Percentiles rank a stretch among this genome's conserved stretches.
phyloP scores from a whole-genome alignment of 2,888 invertebrate species.

The Orthosia gracilis region DNA sequence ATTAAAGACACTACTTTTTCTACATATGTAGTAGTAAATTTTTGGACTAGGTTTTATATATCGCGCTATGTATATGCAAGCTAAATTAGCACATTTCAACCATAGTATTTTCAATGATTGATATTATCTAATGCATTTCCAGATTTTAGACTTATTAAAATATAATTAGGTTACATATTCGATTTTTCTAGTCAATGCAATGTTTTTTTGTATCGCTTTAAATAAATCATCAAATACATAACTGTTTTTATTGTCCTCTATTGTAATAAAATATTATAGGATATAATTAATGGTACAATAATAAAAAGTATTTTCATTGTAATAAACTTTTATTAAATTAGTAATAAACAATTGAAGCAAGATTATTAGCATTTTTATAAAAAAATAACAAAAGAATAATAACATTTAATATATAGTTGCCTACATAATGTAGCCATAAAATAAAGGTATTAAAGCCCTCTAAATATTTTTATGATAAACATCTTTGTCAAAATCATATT shows the following conservation, averaged over 20 bases:
- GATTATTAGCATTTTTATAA: conserved; percentile 40
- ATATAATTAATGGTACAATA: conserved; percentile 2
- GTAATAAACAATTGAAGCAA: conserved; percentile 47
- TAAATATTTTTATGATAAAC: conserved; percentile 35
- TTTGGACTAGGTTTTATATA: conserved; percentile 39
- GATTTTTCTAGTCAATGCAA: conserved; percentile 90
- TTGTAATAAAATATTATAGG: background rate
- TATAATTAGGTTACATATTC: conserved; percentile 78
- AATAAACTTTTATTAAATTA: conserved; percentile 50
- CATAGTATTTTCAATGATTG: conserved; percentile 53
- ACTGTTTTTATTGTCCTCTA: conserved; percentile 46
- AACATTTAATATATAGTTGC: conserved; percentile 44
- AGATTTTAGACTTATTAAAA: conserved; percentile 68
- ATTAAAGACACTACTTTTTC: background rate
- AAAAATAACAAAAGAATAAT: conserved; percentile 52
- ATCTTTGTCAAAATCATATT: conserved; percentile 41
- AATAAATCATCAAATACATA: conserved; percentile 84
- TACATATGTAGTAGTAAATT: background rate
- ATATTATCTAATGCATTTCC: conserved; percentile 72
- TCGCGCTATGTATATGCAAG: conserved; percentile 33
- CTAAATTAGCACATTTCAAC: conserved; percentile 49
- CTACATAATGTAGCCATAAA: conserved; percentile 32
- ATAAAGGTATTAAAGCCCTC: conserved; percentile 34
- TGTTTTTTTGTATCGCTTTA: conserved; percentile 87
- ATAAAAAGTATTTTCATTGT: conserved; percentile 21